Percentiles rank a stretch among this genome's conserved stretches.
These are phyloP conservation scores for western clawed frog (Xenopus tropicalis) DNA, from an alignment of 2,113 vertebrate species.

Conservation along the genomic window DNA sequence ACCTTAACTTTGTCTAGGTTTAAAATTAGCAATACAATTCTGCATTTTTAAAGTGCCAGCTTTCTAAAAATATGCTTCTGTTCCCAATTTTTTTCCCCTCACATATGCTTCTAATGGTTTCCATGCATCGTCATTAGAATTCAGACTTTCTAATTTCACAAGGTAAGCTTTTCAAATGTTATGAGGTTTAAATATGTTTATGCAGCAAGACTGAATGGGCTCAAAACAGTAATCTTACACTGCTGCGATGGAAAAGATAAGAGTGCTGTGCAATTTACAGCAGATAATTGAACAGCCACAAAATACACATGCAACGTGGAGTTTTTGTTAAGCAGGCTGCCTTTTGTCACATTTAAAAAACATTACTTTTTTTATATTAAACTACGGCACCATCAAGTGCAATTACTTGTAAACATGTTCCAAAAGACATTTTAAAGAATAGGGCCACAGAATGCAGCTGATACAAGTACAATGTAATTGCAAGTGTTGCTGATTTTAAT, in stretches of 20 bases:
- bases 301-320: not conserved
- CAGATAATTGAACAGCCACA: not conserved
- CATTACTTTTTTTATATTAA: no score
- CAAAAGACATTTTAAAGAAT: no score
- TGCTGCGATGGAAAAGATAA: not conserved
- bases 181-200: conserved; percentile 18
- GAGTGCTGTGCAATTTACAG: not conserved
- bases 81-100: not conserved
- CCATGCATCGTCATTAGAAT: conserved; percentile 3
- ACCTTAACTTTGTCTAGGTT: not conserved
- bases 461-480: no score
- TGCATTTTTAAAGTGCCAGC: not conserved
- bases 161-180: not conserved
- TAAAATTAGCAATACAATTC: not conserved
- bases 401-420: no score
- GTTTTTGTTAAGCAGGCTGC: not conserved
- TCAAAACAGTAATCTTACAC: conserved; percentile 10
- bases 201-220: conserved; percentile 2
- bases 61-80: not conserved
- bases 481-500: no score
- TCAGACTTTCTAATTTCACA: not conserved
- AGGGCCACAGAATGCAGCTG: no score
- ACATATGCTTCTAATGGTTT: not conserved
- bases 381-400: no score
- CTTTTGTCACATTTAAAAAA: no score